Base-by-base conservation (phyloP, 2,797 vertebrate genomes). In the Orientallactaga sibirica region DNA sequence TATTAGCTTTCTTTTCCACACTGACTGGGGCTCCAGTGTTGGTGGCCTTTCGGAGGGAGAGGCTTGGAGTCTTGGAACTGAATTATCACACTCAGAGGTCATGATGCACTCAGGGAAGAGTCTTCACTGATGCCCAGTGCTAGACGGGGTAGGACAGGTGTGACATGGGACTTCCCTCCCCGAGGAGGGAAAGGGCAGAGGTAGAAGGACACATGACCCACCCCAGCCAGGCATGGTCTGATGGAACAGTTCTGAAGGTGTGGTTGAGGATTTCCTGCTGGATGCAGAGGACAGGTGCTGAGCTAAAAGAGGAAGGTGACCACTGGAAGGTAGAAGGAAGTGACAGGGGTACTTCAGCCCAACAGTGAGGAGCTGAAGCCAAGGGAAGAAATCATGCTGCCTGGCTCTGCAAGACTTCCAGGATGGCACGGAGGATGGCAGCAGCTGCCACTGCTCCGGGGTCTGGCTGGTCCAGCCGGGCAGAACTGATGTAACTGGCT, bases 401-500 rank as follows among this genome's bases (percentile, higher is more conserved):
- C 89, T 93, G 91, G 15, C 96, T 33, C 98, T 91, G 91, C 55
- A 99, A 94, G 6, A 97, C 97, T 82, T 98, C 96, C 96, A 98
- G 94, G 75, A 99, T 97, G 0, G 99, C 98, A 6, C 94, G 97
- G 27, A 99, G 97, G 92, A 99, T 98, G 25, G 98, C 97, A 0
- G 99, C 99, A 0, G 97, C 98, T 0, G 99, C 99, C 93, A 99
- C 98, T 0, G 99, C 99, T 0, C 99, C 99, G 0, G 99, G 99
- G 96, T 99, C 99, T 0, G 99, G 99, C 96, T 98, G 98, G 6
- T 98, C 98, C 86, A 99, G 97, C 4, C 91, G 97, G 1, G 98
- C 98, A 0, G 99, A 98, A 1, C 98, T 98, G 94, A 99, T 98
- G 92, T 99, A 99, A 96, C 99, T 99, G 95, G 99, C 99, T 73